Base-by-base conservation (phyloP, 2,113 vertebrate genomes). In the Tringa solitaria region DNA sequence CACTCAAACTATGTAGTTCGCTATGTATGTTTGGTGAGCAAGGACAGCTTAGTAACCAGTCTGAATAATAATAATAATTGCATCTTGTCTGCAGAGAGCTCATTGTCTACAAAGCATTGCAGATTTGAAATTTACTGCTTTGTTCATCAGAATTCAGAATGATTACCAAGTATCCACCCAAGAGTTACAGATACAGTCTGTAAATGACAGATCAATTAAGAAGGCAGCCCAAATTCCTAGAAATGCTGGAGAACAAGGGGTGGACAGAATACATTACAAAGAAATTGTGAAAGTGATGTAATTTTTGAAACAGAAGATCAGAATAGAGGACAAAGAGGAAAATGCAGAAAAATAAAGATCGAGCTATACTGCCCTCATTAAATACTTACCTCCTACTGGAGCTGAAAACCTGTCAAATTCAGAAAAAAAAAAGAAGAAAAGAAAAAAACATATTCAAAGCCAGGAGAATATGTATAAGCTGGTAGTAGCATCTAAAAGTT, bases 171-270 rank as follows among this genome's bases (percentile, higher is more conserved):
- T 53, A 68, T 53, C 48, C 22, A 39, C 3, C 30, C 65, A 90
- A 80, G 43, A 88, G 26, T 75, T 93, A 84, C 33, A 87, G 63
- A 88, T 33, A 59, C 15, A 87, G 35, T 57, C 61, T 6, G 4
- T 68, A 84, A 87, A 72, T 90, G 83, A 48, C 72, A 90, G 48
- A 39, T 84, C 90, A 93, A 59, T 87, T 86, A 90, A 60, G 68
- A 85, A 78, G 23, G 21, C 43, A 61, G 20, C 18, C 43, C 30
- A 43, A 86, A 90, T 78, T 90, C 39, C 57, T 76, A 37, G 35
- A 84, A 94, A 72, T 78, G 27, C 30, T 75, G 35, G 68, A 89
- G 64, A 89, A 63, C 37, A 81, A 63, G 12, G 17, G 4, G 6
- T 39, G 21, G 32, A 86, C 3, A 88, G 85, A 70, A 89, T 67